These are phyloP conservation scores for Acromyrmex heyeri DNA, from an alignment of 1,140 invertebrate species.

Conservation along the genomic window DNA sequence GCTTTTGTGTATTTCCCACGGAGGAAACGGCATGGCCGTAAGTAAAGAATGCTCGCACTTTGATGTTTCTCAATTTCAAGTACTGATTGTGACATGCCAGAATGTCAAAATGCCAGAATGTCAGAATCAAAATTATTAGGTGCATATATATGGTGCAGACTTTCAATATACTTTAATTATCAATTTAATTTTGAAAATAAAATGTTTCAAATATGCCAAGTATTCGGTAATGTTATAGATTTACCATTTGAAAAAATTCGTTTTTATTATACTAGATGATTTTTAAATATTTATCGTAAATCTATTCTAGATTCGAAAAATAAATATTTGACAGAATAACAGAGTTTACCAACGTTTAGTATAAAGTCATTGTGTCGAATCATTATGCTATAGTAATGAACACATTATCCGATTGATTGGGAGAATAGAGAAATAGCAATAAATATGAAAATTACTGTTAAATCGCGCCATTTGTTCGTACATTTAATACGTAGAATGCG, in stretches of 20 bases:
- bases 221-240: neutral
- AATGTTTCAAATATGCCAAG: neutral
- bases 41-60: slow-evolving; percentile 7
- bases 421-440: neutral
- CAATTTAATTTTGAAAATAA: neutral
- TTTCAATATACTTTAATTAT: neutral
- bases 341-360: neutral
- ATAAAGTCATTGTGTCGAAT: neutral
- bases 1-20: slow-evolving; percentile 65
- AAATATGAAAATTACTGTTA: slow-evolving; percentile 11
- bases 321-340: neutral
- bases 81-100: neutral
- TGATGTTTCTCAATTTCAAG: neutral
- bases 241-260: neutral
- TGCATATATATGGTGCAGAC: neutral
- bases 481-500: neutral
- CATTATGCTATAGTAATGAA: neutral
- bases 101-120: neutral
- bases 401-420: neutral
- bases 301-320: neutral
- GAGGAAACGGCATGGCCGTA: slow-evolving; percentile 26
- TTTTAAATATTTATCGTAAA: neutral
- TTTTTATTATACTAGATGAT: neutral
- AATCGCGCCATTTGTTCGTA: neutral
- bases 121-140: neutral